Conservation (phyloP, 1,140 invertebrate genomes). For the Drosophila fuyamai region DNA sequence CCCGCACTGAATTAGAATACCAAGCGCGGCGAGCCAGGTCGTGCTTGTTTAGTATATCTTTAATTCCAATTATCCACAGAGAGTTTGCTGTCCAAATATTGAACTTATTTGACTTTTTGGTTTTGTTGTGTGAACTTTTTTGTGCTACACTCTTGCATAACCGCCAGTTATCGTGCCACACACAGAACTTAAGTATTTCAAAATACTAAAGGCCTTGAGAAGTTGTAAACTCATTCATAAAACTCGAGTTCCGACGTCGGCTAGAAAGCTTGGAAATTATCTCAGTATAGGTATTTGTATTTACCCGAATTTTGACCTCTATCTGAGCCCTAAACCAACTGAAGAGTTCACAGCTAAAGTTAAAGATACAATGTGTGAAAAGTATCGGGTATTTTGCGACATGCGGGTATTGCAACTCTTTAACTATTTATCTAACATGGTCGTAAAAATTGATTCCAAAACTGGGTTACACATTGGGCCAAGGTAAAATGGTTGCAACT, state of each 20-base stretch:
- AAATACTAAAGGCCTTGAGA: conserved; percentile 36
- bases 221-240: conserved; percentile 57
- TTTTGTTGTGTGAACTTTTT: conserved; percentile 2
- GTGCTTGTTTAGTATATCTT: conserved; percentile 70
- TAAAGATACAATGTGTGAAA: conserved; percentile 63
- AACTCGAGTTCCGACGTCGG: conserved; percentile 8
- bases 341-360: conserved; percentile 9
- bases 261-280: conserved; percentile 27
- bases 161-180: conserved; percentile 1
- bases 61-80: conserved; percentile 77
- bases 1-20: conserved; percentile 25
- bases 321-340: conserved; percentile 17
- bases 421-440: conserved; percentile 57
- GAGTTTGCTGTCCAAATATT: conserved; percentile 44
- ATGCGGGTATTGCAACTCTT: conserved; percentile 69
- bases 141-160: conserved; percentile 28
- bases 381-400: conserved; percentile 44
- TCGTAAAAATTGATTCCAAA: conserved; percentile 61
- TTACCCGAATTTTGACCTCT: conserved; percentile 30
- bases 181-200: conserved; percentile 25
- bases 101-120: conserved; percentile 16
- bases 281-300: conserved; percentile 35
- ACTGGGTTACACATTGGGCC: conserved; percentile 55
- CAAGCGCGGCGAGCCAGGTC: conserved; percentile 14
- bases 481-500: conserved; percentile 35